Evolutionary conservation across 2,797 vertebrate genomes (phyloP).

Genomic region (Chelidonichthys spinosus): DNA sequence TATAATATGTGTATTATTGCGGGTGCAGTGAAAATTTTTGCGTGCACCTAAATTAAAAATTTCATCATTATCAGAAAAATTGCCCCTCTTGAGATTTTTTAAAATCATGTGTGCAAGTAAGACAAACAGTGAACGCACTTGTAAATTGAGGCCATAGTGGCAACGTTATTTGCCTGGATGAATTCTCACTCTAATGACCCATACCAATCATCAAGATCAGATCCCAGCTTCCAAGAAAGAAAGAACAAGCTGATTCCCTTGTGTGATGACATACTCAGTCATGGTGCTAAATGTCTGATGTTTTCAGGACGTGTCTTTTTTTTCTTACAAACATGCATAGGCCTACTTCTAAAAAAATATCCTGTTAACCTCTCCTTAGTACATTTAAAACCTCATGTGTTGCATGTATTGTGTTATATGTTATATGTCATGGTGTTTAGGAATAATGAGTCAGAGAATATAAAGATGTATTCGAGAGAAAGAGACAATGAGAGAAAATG

Average conservation of each 20-base stretch:
- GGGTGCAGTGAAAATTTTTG: too few relatives aligned
- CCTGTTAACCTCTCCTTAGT: constrained; percentile 7
- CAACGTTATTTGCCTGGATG: constrained; percentile 43
- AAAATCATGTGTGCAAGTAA: background rate
- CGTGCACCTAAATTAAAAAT: too few relatives aligned
- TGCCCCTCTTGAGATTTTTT: too few relatives aligned
- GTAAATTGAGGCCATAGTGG: constrained; percentile 12
- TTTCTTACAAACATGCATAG: constrained; percentile 22
- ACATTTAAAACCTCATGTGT: constrained; percentile 20
- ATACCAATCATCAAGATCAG: constrained; percentile 35
- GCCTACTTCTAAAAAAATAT: constrained; percentile 20
- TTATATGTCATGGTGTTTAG: constrained; percentile 3
- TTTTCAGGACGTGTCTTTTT: constrained; percentile 23
- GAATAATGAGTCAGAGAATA: constrained; percentile 14
- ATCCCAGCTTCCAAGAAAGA: constrained; percentile 41
- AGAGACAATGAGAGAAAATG: constrained; percentile 16
- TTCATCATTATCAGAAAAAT: too few relatives aligned
- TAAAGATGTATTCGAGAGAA: constrained; percentile 9
- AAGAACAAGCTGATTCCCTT: constrained; percentile 45
- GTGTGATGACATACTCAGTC: constrained; percentile 50
- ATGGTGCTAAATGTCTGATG: constrained; percentile 55
- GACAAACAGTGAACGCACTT: constrained; percentile 20
- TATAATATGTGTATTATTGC: too few relatives aligned
- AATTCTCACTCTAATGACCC: constrained; percentile 43
- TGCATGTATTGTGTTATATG: constrained; percentile 22